Evolutionary conservation across 2,888 invertebrate genomes (phyloP).

Genomic region (Andrena praecox): DNA sequence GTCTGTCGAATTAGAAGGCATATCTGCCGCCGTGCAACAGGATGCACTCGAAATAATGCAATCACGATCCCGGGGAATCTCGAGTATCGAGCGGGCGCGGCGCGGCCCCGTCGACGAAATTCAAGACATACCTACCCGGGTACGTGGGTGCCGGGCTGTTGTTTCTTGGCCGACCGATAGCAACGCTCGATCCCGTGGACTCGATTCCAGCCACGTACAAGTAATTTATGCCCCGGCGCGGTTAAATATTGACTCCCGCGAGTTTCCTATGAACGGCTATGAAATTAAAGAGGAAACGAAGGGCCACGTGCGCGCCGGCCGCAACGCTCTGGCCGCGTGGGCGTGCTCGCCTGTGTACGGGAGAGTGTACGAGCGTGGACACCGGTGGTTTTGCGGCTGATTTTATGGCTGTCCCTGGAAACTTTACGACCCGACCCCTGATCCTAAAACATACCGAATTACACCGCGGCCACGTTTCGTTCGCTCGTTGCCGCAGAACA

Average conservation of each 20-base stretch:
- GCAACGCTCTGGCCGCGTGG: conserved; percentile 16
- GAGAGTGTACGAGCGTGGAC: conserved; percentile 6
- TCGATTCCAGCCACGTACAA: conserved; percentile 36
- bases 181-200: conserved; percentile 2
- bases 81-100: conserved; percentile 51
- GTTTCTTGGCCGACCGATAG: conserved; percentile 31
- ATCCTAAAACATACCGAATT: conserved; percentile 80
- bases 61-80: conserved; percentile 62
- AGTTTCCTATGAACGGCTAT: conserved; percentile 31
- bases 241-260: conserved; percentile 36
- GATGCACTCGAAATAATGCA: conserved; percentile 62
- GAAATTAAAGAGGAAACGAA: conserved; percentile 66
- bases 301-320: conserved; percentile 29
- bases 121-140: conserved; percentile 49
- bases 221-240: conserved; percentile 41
- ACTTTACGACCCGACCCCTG: conserved; percentile 79
- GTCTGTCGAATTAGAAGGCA: conserved; percentile 52
- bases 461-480: conserved; percentile 71
- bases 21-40: conserved; percentile 47
- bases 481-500: conserved; percentile 31
- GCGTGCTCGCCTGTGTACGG: neutral
- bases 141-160: conserved; percentile 36
- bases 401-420: conserved; percentile 73
- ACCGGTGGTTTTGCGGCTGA: conserved; percentile 72
- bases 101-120: conserved; percentile 66